phyloP scores from a whole-genome alignment of 2,113 vertebrate species.

The Notarius quadriscutis region DNA sequence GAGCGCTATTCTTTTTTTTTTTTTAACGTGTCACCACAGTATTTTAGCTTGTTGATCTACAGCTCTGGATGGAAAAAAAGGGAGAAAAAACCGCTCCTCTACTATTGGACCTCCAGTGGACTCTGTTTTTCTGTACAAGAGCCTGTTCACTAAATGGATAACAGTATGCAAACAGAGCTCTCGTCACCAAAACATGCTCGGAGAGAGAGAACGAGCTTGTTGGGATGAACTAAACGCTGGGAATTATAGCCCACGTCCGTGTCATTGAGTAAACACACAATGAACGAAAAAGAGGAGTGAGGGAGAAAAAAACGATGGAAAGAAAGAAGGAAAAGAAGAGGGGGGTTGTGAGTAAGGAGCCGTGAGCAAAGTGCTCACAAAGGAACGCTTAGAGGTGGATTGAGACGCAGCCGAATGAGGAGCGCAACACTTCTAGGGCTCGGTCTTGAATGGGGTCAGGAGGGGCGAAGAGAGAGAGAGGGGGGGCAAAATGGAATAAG shows the following conservation, averaged over 20 bases:
- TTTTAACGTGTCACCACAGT: background rate
- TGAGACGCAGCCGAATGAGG: slow-evolving; percentile 87
- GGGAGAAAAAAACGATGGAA: slow-evolving; percentile 67
- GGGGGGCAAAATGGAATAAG: slow-evolving; percentile 99
- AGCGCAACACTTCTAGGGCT: slow-evolving; percentile 99
- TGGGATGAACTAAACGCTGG: slow-evolving; percentile 77
- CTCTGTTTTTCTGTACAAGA: slow-evolving; percentile 45
- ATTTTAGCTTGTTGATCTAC: slow-evolving; percentile 26
- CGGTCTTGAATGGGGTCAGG: slow-evolving; percentile 83
- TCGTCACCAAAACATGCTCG: slow-evolving; percentile 64
- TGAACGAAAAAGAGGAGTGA: slow-evolving; percentile 73
- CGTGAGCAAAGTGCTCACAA: slow-evolving; percentile 83
- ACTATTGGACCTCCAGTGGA: slow-evolving; percentile 53
- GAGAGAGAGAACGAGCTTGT: slow-evolving; percentile 60
- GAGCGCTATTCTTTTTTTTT: background rate
- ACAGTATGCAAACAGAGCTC: slow-evolving; percentile 64
- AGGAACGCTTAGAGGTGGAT: slow-evolving; percentile 82
- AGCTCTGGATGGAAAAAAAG: background rate
- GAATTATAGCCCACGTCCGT: slow-evolving; percentile 73
- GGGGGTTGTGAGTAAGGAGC: slow-evolving; percentile 72
- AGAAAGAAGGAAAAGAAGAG: slow-evolving; percentile 56
- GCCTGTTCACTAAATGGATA: slow-evolving; percentile 52
- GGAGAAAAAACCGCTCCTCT: slow-evolving; percentile 37
- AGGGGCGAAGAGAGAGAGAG: slow-evolving; percentile 60
- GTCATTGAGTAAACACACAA: slow-evolving; percentile 83